Evolutionary conservation across 1,140 invertebrate genomes (phyloP), one percentile per base, ranked within the genome.

Genomic region (Choristoneura fumiferana): DNA sequence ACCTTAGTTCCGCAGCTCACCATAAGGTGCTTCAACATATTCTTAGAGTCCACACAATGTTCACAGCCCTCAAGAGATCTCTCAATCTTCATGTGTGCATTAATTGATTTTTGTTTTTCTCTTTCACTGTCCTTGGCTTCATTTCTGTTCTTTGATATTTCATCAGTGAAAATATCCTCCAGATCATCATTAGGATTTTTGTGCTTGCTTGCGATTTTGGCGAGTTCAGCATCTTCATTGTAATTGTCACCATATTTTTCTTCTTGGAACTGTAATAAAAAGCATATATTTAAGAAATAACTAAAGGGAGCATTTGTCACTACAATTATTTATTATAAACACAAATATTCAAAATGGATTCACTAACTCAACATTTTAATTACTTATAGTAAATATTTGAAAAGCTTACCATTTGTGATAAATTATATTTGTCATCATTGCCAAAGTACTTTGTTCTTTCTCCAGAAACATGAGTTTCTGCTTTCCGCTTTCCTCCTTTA

Each of bases 361-460:
- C n/a, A n/a, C n/a, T n/a, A n/a, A n/a, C n/a, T n/a, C n/a, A n/a
- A n/a, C n/a, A n/a, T n/a, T n/a, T n/a, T n/a, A n/a, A n/a, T n/a
- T n/a, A n/a, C n/a, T n/a, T n/a, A n/a, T n/a, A n/a, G n/a, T n/a
- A n/a, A n/a, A n/a, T n/a, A n/a, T n/a, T n/a, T n/a, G n/a, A n/a
- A n/a, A n/a, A n/a, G n/a, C 83, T 90, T 91, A 96, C 95, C 95
- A 98, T 95, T 79, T 96, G 91, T 81, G 95, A 92, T 9, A 98
- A 92, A 38, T 95, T 94, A 88, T 96, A 95, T 83, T 94, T 94
- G 77, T 98, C 96, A 91, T 98, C 97, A 90, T 98, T 96, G 36
- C 94, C 92, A 91, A 97, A 98, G 88, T 98, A 98, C 57, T 94
- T 92, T 10, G 93, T 90, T 68, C 96, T 91, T 76, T 96, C 90